Evolutionary conservation across 2,888 invertebrate species (phyloP).

Genomic region (Standfussiana lucernea): DNA sequence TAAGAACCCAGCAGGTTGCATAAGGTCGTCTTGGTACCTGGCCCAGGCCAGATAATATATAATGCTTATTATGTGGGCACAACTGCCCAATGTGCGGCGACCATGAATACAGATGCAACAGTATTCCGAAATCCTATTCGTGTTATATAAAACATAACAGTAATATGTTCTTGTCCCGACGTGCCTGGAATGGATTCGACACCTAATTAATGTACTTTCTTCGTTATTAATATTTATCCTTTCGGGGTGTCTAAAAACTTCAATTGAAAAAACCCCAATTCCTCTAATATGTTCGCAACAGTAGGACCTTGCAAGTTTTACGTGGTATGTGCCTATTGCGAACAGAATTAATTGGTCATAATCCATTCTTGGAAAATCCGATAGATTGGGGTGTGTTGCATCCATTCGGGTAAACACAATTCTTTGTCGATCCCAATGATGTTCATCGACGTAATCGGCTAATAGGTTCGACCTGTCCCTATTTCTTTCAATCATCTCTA

Average conservation of each 20-base stretch:
- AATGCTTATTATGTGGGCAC: constrained; percentile 12
- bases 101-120: constrained; percentile 13
- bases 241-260: constrained; percentile 30
- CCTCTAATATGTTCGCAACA: constrained; percentile 35
- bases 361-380: constrained; percentile 32
- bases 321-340: constrained; percentile 30
- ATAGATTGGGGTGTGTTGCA: constrained; percentile 16
- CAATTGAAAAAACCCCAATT: constrained; percentile 29
- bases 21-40: constrained; percentile 13
- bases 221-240: constrained; percentile 15
- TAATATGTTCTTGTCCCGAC: constrained; percentile 16
- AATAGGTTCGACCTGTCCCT: constrained; percentile 26
- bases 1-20: constrained; percentile 21
- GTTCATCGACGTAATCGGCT: constrained; percentile 33
- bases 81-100: constrained; percentile 21
- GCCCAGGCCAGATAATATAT: constrained; percentile 21
- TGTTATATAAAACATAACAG: constrained; percentile 12
- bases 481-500: constrained; percentile 31
- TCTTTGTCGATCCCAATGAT: constrained; percentile 37
- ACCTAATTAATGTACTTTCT: constrained; percentile 13
- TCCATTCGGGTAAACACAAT: constrained; percentile 26
- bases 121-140: constrained; percentile 13
- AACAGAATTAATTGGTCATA: constrained; percentile 29
- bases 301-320: constrained; percentile 40
- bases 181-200: constrained; percentile 21